Base-by-base conservation (phyloP, 2,113 vertebrate genomes). In the Chaenocephalus aceratus region DNA sequence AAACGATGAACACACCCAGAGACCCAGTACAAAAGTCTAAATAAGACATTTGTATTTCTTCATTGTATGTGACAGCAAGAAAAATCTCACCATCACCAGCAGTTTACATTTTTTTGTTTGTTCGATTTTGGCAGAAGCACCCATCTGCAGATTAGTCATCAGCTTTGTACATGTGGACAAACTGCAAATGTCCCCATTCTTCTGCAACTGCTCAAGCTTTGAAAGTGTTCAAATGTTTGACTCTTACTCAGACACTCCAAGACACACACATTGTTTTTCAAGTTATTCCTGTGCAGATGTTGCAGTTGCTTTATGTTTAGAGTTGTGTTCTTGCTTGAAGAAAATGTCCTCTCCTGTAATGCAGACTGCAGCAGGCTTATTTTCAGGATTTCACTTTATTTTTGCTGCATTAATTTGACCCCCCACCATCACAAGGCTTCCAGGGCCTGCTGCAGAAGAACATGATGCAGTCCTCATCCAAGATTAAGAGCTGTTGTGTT, bases 361-460 rank as follows among this genome's bases (percentile, higher is more conserved):
- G 10, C 70, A 71, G 34, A 77, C 18, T 59, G 30, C 41, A 82
- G 68, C 46, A 77, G 46, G 11, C 16, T 79, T 85, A 70, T 18
- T 34, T 72, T 21, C 23, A 73, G 49, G 46, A 79, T 82, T 66
- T 72, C 18, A 64, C 34, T 23, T 12, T 67, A 52, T 74, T 71
- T 74, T 74, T 72, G 14, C 64, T 57, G 60, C 36, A 80, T 63
- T 75, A 5, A 67, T 66, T 72, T 80, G 83, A 81, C 67, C 74
- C 74, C 44, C 52, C 56, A 58, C 59, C 30, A 45, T 48, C 71
- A 36, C 26, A 12, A 46, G 9, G 18, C 83, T 72, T 54, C 21
- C 26, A 21, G 56, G 13, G 67, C 56, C 61, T 48, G 44, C 65
- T 66, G 60, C 76, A 80, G 45, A 77, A 60, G 36, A 45, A 58